Percentiles rank a stretch among this genome's conserved stretches.
Evolutionary conservation across 2,113 vertebrate species (phyloP).

Genomic region (Brachypodius melanocephalos): DNA sequence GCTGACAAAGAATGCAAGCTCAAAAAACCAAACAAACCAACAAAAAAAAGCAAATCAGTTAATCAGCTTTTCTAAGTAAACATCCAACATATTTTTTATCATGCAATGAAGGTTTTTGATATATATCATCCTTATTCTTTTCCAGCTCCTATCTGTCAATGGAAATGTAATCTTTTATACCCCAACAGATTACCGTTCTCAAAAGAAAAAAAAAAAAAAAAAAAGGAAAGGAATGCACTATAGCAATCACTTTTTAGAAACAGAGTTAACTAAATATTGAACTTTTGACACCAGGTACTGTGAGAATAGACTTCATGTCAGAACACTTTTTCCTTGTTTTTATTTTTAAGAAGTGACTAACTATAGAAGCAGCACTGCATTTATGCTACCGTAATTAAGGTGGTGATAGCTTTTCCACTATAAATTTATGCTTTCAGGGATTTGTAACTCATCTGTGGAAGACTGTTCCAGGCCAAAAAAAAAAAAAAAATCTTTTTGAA

Average conservation of each 20-base stretch:
- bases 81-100: not conserved
- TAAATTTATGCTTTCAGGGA: constrained; percentile 11
- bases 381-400: constrained; percentile 8
- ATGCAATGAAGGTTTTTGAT: not conserved
- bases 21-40: not conserved
- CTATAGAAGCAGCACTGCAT: not conserved
- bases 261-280: not conserved
- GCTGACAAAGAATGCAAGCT: constrained; percentile 8
- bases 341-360: not conserved
- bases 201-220: not conserved
- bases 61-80: constrained; percentile 30
- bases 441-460: constrained; percentile 14
- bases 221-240: not conserved
- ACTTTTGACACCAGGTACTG: not conserved
- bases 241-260: not conserved
- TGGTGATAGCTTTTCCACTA: not conserved
- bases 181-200: not conserved
- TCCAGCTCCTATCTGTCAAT: not conserved
- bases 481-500: constrained; percentile 19
- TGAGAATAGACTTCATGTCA: not conserved
- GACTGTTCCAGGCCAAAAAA: not conserved
- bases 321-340: not conserved
- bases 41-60: not conserved
- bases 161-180: not conserved
- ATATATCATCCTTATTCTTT: not conserved